Conservation (phyloP, 2,888 invertebrate genomes). For the Ypsolopha sequella region DNA sequence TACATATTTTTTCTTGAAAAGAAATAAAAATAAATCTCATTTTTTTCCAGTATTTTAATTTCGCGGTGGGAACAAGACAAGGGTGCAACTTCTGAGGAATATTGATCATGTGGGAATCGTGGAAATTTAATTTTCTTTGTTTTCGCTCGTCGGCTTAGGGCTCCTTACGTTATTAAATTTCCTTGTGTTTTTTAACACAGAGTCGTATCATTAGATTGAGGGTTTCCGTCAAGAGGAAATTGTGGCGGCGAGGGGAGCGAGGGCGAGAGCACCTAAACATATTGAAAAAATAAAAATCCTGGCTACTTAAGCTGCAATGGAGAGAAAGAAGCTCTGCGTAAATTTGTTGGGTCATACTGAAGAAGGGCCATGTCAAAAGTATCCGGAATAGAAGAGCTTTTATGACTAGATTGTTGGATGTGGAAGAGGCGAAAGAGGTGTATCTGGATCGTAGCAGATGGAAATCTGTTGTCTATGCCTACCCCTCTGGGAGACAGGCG, state of each 20-base stretch:
- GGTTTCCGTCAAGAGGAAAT: slow-evolving; percentile 71
- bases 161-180: slow-evolving; percentile 68
- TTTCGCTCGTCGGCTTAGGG: slow-evolving; percentile 46
- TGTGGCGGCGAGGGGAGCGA: slow-evolving; percentile 54
- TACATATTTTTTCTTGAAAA: background rate
- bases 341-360: no score
- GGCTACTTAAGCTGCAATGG: slow-evolving; percentile 45
- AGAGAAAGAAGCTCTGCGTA: slow-evolving; percentile 33
- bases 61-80: slow-evolving; percentile 26
- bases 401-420: no score
- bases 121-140: slow-evolving; percentile 69
- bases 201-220: slow-evolving; percentile 72
- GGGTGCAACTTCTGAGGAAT: slow-evolving; percentile 53
- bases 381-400: no score
- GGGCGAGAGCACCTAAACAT: slow-evolving; percentile 60
- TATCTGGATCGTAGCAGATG: no score
- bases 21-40: slow-evolving; percentile 1
- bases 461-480: no score
- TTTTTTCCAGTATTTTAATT: slow-evolving; percentile 30
- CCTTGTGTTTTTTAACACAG: slow-evolving; percentile 70
- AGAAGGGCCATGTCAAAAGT: no score
- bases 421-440: no score
- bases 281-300: slow-evolving; percentile 70
- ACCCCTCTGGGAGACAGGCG: no score
- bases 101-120: slow-evolving; percentile 69